Evolutionary conservation across 2,113 vertebrate species (phyloP).

Genomic region (Pluvialis apricaria): DNA sequence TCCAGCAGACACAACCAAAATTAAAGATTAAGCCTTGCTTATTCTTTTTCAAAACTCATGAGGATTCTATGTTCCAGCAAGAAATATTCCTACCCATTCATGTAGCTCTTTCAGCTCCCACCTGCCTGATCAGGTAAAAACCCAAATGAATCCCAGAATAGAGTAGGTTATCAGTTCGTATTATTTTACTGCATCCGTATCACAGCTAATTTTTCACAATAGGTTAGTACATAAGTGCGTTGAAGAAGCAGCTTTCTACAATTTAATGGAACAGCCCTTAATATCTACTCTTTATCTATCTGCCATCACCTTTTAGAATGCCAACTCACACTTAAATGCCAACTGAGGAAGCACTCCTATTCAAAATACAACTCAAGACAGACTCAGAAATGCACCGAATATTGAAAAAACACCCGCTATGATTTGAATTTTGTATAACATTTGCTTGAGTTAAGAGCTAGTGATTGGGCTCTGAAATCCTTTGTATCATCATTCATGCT

Average conservation of each 20-base stretch:
- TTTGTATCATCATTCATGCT: background rate
- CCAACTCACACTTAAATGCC: background rate
- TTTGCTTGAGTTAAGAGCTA: background rate
- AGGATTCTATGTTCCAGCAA: background rate
- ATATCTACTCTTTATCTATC: background rate
- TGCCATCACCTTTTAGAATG: background rate
- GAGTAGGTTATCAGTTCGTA: accelerated
- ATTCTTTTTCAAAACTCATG: background rate
- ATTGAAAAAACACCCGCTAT: background rate
- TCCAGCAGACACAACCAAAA: background rate
- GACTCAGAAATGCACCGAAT: background rate
- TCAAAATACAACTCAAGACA: background rate
- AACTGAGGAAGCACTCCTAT: background rate
- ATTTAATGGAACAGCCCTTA: background rate
- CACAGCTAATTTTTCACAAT: background rate
- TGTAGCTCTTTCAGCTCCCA: background rate
- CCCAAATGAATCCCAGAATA: background rate
- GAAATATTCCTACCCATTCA: background rate
- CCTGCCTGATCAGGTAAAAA: background rate
- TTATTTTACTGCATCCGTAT: background rate
- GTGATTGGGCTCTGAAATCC: background rate
- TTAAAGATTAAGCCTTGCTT: background rate
- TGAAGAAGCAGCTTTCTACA: background rate
- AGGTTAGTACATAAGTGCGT: background rate
- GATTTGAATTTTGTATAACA: background rate